Evolutionary conservation across 2,797 vertebrate genomes (phyloP).

Genomic region (Synanceia verrucosa): DNA sequence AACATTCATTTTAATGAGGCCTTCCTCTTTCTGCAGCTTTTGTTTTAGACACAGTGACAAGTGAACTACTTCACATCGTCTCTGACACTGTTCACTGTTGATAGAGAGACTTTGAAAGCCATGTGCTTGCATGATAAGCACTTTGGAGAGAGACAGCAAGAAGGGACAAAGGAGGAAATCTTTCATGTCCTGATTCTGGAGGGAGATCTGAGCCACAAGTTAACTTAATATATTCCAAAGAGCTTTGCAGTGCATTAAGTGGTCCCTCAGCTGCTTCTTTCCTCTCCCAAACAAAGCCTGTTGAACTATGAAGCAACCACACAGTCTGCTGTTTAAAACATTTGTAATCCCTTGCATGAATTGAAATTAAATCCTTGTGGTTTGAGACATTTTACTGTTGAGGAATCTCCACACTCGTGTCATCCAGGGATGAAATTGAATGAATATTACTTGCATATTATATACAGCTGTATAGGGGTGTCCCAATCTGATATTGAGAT

Average conservation of each 20-base stretch:
- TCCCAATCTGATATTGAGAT: not conserved
- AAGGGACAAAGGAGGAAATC: slow-evolving; percentile 45
- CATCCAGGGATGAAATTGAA: not conserved
- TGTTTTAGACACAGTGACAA: slow-evolving; percentile 25
- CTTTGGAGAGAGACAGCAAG: slow-evolving; percentile 32
- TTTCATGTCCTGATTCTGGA: slow-evolving; percentile 69
- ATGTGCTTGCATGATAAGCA: slow-evolving; percentile 45
- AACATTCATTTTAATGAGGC: slow-evolving; percentile 55
- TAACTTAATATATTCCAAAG: slow-evolving; percentile 72
- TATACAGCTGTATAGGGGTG: not conserved
- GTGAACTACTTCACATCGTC: slow-evolving; percentile 24
- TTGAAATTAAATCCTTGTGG: slow-evolving; percentile 24
- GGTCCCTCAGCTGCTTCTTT: slow-evolving; percentile 67
- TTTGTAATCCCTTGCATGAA: slow-evolving; percentile 60
- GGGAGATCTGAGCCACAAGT: slow-evolving; percentile 66
- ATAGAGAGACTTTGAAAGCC: slow-evolving; percentile 43
- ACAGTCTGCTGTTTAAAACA: slow-evolving; percentile 61
- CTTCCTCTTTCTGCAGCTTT: slow-evolving; percentile 18
- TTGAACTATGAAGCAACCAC: slow-evolving; percentile 49
- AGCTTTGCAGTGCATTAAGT: slow-evolving; percentile 68
- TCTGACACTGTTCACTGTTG: slow-evolving; percentile 17
- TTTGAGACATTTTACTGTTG: slow-evolving; percentile 15
- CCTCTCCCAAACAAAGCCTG: slow-evolving; percentile 45
- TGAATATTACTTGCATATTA: not conserved
- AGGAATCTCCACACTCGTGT: slow-evolving; percentile 19